Percentiles rank a stretch among this genome's conserved stretches.
These are phyloP conservation scores for Ariopsis seemanni DNA, from an alignment of 2,113 vertebrate species.

Conservation along the genomic window DNA sequence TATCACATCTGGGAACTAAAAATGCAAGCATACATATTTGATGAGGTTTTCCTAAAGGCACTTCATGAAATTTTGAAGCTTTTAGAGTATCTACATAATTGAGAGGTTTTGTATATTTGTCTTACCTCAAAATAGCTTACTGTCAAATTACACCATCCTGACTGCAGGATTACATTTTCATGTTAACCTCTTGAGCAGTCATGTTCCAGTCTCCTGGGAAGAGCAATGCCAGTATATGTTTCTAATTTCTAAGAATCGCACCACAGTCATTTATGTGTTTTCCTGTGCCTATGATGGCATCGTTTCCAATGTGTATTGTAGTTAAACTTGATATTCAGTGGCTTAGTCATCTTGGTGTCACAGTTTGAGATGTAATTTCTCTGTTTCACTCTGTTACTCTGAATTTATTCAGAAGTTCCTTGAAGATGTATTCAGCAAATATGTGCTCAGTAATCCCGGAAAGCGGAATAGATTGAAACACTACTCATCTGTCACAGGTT, in stretches of 20 bases:
- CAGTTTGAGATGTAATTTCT: constrained; percentile 11
- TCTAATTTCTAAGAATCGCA: constrained; percentile 6
- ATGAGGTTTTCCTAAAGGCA: constrained; percentile 59
- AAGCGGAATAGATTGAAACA: constrained; percentile 29
- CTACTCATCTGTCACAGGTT: constrained; percentile 9
- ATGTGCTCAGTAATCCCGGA: neutral
- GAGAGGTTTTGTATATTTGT: constrained; percentile 58
- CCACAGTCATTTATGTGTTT: neutral
- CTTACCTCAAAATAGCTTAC: constrained; percentile 55
- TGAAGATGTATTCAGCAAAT: neutral
- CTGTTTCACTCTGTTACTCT: neutral
- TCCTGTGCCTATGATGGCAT: neutral
- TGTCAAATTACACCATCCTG: constrained; percentile 30
- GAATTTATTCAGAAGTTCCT: neutral
- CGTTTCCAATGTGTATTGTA: neutral
- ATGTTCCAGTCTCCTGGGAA: neutral
- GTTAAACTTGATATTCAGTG: neutral
- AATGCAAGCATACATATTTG: constrained; percentile 63
- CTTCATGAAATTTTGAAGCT: constrained; percentile 59
- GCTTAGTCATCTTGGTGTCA: neutral
- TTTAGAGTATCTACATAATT: constrained; percentile 64
- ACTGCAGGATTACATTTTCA: constrained; percentile 4
- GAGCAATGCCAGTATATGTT: neutral
- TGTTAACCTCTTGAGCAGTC: constrained; percentile 1
- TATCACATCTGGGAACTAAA: constrained; percentile 50